Evolutionary conservation across 2,797 vertebrate species (phyloP).

Genomic region (Xyrichtys novacula): DNA sequence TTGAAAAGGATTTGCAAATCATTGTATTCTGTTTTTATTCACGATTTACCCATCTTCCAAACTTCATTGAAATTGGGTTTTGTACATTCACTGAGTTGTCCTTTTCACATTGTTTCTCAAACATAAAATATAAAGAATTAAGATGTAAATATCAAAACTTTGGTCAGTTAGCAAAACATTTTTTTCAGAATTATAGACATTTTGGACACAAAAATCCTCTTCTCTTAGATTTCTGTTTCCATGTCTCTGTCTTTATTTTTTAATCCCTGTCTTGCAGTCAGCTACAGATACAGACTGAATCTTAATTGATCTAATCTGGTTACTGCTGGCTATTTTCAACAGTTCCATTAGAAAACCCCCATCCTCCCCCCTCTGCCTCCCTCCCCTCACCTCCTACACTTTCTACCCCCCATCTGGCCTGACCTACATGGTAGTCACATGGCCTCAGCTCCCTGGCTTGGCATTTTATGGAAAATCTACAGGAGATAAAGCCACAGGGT

Average conservation of each 20-base stretch:
- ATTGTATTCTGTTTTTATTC: too few species aligned
- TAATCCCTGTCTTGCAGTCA: conserved; percentile 47
- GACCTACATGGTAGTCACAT: conserved; percentile 89
- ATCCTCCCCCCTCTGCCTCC: conserved; percentile 57
- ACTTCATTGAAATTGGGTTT: too few species aligned
- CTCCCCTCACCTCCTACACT: conserved; percentile 69
- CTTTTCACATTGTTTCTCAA: too few species aligned
- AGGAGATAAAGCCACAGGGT: conserved; percentile 86
- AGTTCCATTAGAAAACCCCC: conserved; percentile 79
- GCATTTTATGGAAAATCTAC: conserved; percentile 88
- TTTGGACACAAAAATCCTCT: conserved; percentile 6
- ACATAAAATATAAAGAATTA: neutral
- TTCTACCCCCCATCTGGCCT: conserved; percentile 82
- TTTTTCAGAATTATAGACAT: conserved; percentile 19
- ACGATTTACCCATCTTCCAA: too few species aligned
- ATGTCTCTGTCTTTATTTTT: conserved; percentile 30
- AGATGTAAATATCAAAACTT: conserved; percentile 25
- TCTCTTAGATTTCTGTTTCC: conserved; percentile 1
- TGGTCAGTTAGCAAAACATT: conserved; percentile 41
- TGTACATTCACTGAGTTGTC: too few species aligned
- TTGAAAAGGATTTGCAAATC: too few species aligned
- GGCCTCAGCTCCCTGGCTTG: conserved; percentile 81
- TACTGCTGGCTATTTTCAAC: conserved; percentile 86
- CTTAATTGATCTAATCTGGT: conserved; percentile 87
- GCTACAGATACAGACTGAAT: conserved; percentile 75